These are phyloP conservation scores for Exaiptasia diaphana DNA, from an alignment of 64 coral and sea anemone genomes.

Conservation along the genomic window DNA sequence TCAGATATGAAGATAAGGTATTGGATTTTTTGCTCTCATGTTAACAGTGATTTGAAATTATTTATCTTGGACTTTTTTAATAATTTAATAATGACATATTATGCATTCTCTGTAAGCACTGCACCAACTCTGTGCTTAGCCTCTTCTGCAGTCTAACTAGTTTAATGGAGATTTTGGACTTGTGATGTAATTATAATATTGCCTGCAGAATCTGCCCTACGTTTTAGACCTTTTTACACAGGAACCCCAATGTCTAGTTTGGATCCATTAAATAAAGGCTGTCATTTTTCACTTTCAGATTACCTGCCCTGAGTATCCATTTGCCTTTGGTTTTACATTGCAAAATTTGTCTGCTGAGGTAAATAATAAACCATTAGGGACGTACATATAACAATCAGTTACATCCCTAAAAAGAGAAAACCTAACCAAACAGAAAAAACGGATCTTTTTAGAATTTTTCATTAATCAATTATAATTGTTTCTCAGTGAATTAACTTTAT, in stretches of 20 bases:
- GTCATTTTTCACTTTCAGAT: slow-evolving; percentile 27
- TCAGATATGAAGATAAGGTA: slow-evolving; percentile 97
- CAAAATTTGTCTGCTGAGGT: slow-evolving; percentile 87
- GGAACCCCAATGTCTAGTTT: background rate
- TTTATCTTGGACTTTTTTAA: background rate
- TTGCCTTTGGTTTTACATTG: slow-evolving; percentile 86
- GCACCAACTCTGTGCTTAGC: no score
- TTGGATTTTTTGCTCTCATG: background rate
- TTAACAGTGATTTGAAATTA: background rate
- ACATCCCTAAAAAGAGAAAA: background rate
- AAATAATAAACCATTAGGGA: no score
- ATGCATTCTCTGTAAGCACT: background rate
- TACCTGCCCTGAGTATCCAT: slow-evolving; percentile 57
- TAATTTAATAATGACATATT: background rate
- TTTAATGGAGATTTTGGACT: no score
- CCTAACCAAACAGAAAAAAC: background rate
- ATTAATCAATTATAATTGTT: background rate
- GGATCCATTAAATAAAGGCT: background rate
- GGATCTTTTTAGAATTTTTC: background rate
- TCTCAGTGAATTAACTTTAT: no score
- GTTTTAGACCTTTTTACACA: background rate
- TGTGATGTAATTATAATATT: background rate
- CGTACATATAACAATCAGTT: background rate
- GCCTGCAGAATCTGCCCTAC: background rate
- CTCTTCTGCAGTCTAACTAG: no score